A percentile compares a stretch with the other conserved stretches of the same genome.
Conservation (phyloP, 2,888 invertebrate genomes). For the Nemotelus pantherinus region DNA sequence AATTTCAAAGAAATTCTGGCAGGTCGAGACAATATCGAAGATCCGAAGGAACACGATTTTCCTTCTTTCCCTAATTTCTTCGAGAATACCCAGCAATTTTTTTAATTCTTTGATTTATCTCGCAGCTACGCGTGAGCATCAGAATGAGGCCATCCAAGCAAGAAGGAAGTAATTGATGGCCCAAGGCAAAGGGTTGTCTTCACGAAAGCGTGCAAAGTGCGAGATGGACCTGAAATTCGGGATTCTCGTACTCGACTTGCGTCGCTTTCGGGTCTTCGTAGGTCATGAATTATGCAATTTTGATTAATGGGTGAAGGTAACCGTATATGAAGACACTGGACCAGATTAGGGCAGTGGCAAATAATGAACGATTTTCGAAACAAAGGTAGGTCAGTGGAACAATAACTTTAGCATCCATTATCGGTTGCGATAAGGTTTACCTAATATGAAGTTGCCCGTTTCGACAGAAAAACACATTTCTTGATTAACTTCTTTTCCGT, state of each 20-base stretch:
- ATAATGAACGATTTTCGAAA: neutral
- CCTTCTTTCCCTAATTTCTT: neutral
- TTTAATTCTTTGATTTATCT: neutral
- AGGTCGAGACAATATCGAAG: no score
- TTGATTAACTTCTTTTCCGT: constrained; percentile 15
- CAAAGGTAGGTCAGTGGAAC: constrained; percentile 23
- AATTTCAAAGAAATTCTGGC: no score
- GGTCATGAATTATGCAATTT: constrained; percentile 60
- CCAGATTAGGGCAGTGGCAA: constrained; percentile 57
- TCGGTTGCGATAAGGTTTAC: constrained; percentile 16
- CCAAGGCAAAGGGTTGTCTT: constrained; percentile 33
- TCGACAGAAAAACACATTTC: neutral
- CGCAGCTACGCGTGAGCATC: neutral
- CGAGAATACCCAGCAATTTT: neutral
- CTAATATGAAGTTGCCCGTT: neutral
- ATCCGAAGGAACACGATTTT: no score
- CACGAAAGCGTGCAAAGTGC: neutral
- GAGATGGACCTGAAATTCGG: constrained; percentile 3
- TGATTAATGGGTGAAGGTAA: constrained; percentile 66
- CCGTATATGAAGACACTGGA: constrained; percentile 65
- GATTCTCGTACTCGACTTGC: constrained; percentile 1
- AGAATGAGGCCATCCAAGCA: constrained; percentile 30
- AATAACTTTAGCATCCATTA: constrained; percentile 4
- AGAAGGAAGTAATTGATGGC: constrained; percentile 35
- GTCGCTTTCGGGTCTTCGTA: constrained; percentile 23